Evolutionary conservation across 64 coral and sea anemone genomes (phyloP), one percentile per base, ranked within the genome.

Genomic region (Montipora foliosa): DNA sequence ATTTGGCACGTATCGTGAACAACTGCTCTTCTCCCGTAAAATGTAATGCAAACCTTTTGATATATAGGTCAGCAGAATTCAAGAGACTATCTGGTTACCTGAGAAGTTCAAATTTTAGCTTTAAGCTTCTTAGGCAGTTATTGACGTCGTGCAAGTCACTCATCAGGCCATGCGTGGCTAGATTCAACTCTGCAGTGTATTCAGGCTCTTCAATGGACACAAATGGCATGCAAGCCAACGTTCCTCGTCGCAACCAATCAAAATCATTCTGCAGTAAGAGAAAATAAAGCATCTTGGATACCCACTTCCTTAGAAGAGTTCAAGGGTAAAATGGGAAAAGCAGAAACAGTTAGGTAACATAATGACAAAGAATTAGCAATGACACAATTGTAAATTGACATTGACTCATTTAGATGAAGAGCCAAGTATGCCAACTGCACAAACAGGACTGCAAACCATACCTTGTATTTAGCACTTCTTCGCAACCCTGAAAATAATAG

Each of bases 201-300:
- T 94, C 89, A 7, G 82, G 71, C 44, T 88, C 80, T 21, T 67
- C n/a, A 16, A 68, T 13, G 4, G 76, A 68, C 22, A 82, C 17
- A 69, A 92, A 88, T 12, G 95, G 89, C 76, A 99, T 92, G 13
- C 78, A 70, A n/a, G 98, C 87, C 46, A 99, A 50, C 0, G 90
- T 73, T 44, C 98, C 98, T 89, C 90, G 94, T 80, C 91, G 96
- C 19, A 99, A 94, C 98, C 98, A 99, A 44, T 99, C 98, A 51
- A 89, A 96, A 78, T 99, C 95, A 83, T 99, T 99, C 98, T 98
- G 78, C 52, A 94, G 66, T 3, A 79, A 9, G 20, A 47, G 21
- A 6, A 81, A 52, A 47, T 57, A 57, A 57, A 57, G 53, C 11
- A 11, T 57, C 53, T 57, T 57, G 6, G 11, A 57, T 11, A 57